These are phyloP conservation scores for Papilio aristodemus DNA, from an alignment of 1,140 invertebrate species.

Conservation along the genomic window DNA sequence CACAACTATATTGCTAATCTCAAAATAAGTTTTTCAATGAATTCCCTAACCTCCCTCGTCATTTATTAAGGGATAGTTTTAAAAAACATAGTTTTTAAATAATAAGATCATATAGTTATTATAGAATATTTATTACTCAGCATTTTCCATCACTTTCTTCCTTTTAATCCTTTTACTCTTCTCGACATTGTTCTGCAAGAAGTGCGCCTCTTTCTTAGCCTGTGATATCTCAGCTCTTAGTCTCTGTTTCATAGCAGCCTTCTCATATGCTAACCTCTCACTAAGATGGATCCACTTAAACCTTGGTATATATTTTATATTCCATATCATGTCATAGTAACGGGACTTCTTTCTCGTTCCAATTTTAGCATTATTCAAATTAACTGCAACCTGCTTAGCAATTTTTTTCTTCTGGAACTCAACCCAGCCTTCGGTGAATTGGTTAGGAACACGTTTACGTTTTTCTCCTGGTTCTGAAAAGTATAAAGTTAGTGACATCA, in stretches of 20 bases:
- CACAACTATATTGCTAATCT: neutral
- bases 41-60: neutral
- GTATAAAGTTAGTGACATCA: constrained; percentile 25
- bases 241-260: constrained; percentile 92
- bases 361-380: constrained; percentile 93
- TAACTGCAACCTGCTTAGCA: constrained; percentile 91
- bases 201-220: constrained; percentile 93
- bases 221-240: constrained; percentile 93
- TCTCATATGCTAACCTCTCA: constrained; percentile 95
- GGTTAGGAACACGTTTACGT: constrained; percentile 81
- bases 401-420: constrained; percentile 95
- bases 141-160: constrained; percentile 50
- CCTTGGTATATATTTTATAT: constrained; percentile 95
- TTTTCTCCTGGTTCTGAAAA: constrained; percentile 80
- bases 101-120: constrained; percentile 10
- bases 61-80: too few relatives aligned
- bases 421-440: constrained; percentile 97
- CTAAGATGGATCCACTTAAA: constrained; percentile 98
- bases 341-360: constrained; percentile 92
- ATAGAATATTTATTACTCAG: constrained; percentile 32
- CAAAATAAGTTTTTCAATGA: neutral
- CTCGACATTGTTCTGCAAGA: constrained; percentile 91
- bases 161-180: constrained; percentile 86
- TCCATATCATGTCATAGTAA: constrained; percentile 96
- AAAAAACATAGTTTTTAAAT: too few relatives aligned